Evolutionary conservation across 2,888 invertebrate species (phyloP).

Genomic region (Rotaria macrura): DNA sequence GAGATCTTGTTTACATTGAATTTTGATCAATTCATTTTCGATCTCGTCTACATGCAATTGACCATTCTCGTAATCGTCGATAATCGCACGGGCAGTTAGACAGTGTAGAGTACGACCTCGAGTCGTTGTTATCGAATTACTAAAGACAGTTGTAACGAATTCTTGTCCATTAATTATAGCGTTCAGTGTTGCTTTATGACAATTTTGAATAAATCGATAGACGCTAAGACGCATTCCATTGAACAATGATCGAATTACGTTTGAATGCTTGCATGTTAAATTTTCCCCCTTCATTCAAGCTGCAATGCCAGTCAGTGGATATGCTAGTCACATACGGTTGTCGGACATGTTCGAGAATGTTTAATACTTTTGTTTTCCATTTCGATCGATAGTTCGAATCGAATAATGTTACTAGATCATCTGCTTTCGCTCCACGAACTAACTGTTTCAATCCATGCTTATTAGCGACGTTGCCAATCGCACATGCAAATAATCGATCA

Average conservation of each 20-base stretch:
- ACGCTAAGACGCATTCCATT: slow-evolving; percentile 46
- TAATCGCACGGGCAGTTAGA: slow-evolving; percentile 46
- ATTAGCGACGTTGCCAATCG: slow-evolving; percentile 27
- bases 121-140: slow-evolving; percentile 44
- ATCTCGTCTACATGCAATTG: slow-evolving; percentile 41
- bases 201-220: slow-evolving; percentile 46
- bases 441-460: slow-evolving; percentile 27
- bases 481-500: slow-evolving; percentile 34
- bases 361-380: slow-evolving; percentile 37
- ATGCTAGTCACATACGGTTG: slow-evolving; percentile 46
- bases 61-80: slow-evolving; percentile 49
- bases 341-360: slow-evolving; percentile 40
- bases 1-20: slow-evolving; percentile 37
- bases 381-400: slow-evolving; percentile 10
- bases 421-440: neutral
- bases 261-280: slow-evolving; percentile 39
- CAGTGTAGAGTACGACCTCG: slow-evolving; percentile 45
- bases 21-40: slow-evolving; percentile 37
- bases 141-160: slow-evolving; percentile 46
- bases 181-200: slow-evolving; percentile 46
- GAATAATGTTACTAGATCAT: neutral
- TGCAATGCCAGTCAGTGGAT: slow-evolving; percentile 42
- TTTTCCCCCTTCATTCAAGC: neutral
- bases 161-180: slow-evolving; percentile 44
- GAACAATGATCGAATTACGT: slow-evolving; percentile 45